A percentile compares a stretch with the other conserved stretches of the same genome.
Conservation (phyloP, 2,113 vertebrate species). For the Oryzias melastigma region DNA sequence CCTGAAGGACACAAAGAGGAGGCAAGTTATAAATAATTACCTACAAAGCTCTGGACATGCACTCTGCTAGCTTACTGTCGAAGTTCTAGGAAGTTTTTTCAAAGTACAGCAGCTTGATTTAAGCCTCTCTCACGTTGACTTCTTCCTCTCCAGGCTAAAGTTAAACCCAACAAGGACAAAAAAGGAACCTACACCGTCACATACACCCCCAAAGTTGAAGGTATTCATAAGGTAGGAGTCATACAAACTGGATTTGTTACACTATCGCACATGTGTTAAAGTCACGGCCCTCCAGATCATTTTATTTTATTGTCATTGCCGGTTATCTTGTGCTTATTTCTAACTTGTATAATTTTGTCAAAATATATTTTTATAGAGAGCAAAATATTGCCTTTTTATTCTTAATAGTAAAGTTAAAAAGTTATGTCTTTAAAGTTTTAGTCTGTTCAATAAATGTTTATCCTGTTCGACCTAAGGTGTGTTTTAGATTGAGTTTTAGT, state of each 20-base stretch:
- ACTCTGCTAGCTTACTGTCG: neutral
- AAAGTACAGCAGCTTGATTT: neutral
- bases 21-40: constrained; percentile 64
- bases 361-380: no score
- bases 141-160: constrained; percentile 82
- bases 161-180: constrained; percentile 91
- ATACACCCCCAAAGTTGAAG: constrained; percentile 92
- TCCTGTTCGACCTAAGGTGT: no score
- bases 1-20: constrained; percentile 95
- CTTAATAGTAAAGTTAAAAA: no score
- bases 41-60: neutral
- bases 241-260: neutral
- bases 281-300: no score
- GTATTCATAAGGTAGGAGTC: constrained; percentile 87
- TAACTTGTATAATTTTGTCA: no score
- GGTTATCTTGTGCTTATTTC: no score
- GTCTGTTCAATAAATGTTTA: no score
- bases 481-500: no score
- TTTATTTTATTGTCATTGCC: no score
- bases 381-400: no score
- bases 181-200: constrained; percentile 87
- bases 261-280: no score
- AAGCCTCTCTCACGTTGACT: constrained; percentile 1
- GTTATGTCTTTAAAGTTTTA: no score
- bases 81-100: neutral